Evolutionary conservation across 2,797 vertebrate species (phyloP), one percentile per base, ranked within the genome.

Genomic region (Sebastes hubbsi): DNA sequence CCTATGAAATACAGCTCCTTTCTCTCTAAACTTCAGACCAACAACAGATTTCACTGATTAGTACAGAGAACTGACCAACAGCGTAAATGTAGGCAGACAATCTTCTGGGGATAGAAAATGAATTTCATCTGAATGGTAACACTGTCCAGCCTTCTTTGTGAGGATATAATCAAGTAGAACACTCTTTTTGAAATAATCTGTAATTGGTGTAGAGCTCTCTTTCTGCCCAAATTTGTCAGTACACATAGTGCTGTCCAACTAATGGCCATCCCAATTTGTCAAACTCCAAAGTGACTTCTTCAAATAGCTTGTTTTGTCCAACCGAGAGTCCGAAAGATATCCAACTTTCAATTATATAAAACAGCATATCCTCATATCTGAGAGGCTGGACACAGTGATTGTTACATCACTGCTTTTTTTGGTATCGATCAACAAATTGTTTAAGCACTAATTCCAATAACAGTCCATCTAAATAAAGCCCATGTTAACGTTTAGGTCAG

Each of bases 31-130:
- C 54, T 8, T 62, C 11, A 69, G 65, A 73, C 49, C 62, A 58
- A 29, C n/a, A 59, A 58, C 24, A 61, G 62, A 62, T 25, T 42
- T 59, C 16, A 62, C 30, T 78, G 76, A 81, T 83, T 66, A 60
- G 16, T 22, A 66, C 56, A 60, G 27, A 76, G 27, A 59, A 3
- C 18, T 54, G 70, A 77, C 32, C 42, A 62, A 22, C 18, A 42
- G 34, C 8, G 0, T 13, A 80, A 46, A 22, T 42, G 11, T 18
- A 38, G 42, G 16, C 56, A 64, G 32, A 25, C 5, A 29, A 20
- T 49, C 20, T 14, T 8, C 30, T 36, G 54, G 55, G 56, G 76
- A 38, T 2, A 74, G 10, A 80, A 27, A 34, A 65, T 54, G 0
- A 24, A 18, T 68, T 65, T 76, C 38, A 46, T 70, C 20, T 65